Conservation (phyloP, 2,888 invertebrate species). For the Tiphia femorata region DNA sequence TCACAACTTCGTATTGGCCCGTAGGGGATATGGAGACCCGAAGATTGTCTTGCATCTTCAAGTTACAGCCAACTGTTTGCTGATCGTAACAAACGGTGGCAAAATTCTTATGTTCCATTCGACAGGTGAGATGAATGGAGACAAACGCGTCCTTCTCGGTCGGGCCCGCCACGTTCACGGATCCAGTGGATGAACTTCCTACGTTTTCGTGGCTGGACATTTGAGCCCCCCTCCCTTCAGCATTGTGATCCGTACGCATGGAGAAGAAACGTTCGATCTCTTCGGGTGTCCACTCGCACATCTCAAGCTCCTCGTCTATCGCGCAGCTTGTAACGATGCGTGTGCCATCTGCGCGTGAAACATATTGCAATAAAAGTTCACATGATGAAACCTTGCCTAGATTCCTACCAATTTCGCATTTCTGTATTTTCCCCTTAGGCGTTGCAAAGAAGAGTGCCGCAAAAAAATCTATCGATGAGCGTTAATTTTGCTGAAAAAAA, state of each 20-base stretch:
- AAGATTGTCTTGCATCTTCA: constrained; percentile 55
- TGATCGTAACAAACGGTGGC: constrained; percentile 71
- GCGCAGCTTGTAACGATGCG: constrained; percentile 52
- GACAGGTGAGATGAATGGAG: constrained; percentile 54
- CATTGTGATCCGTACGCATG: no score
- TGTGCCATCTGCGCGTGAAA: constrained; percentile 59
- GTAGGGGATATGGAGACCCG: constrained; percentile 45
- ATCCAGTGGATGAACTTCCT: constrained; percentile 13
- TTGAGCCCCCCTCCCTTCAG: no score
- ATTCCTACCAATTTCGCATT: no score
- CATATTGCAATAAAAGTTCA: no score
- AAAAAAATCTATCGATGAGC: no score
- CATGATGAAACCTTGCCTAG: no score
- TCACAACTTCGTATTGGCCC: constrained; percentile 47
- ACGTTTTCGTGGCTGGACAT: constrained; percentile 14
- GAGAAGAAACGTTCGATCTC: constrained; percentile 48
- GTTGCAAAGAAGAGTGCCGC: no score
- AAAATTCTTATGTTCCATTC: constrained; percentile 71
- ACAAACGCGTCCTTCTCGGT: constrained; percentile 47
- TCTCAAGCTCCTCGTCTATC: constrained; percentile 51
- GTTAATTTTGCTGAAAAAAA: no score
- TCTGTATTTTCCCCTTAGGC: no score
- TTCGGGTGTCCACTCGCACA: constrained; percentile 57
- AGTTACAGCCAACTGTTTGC: constrained; percentile 50
- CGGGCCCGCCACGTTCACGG: constrained; percentile 3